These are phyloP conservation scores for Eurytoma californica DNA, from an alignment of 2,888 invertebrate genomes.

Conservation along the genomic window DNA sequence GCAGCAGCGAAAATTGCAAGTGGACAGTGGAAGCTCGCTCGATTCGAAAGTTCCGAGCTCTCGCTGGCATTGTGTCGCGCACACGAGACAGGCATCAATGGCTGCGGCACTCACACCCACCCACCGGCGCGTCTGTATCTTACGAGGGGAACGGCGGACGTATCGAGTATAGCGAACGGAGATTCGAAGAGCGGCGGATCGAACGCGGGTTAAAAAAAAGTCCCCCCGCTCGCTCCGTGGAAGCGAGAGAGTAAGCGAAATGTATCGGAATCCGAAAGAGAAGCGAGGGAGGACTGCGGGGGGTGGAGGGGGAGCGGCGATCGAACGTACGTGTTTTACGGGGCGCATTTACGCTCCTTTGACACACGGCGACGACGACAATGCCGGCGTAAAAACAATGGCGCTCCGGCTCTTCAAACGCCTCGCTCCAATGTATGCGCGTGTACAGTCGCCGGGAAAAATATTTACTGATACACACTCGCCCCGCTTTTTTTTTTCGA, in stretches of 20 bases:
- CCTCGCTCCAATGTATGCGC: slow-evolving; percentile 49
- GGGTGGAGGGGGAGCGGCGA: not conserved
- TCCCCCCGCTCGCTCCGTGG: too few species aligned
- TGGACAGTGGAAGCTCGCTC: slow-evolving; percentile 6
- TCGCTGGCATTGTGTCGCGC: slow-evolving; percentile 12
- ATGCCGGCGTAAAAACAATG: slow-evolving; percentile 58
- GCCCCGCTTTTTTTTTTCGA: not conserved
- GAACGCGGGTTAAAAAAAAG: not conserved
- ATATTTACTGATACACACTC: slow-evolving; percentile 45
- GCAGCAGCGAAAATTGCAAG: not conserved
- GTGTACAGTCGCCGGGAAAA: slow-evolving; percentile 41
- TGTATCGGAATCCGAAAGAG: slow-evolving; percentile 46
- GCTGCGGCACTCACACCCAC: not conserved
- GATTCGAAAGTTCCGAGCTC: slow-evolving; percentile 15
- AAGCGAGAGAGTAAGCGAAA: slow-evolving; percentile 1
- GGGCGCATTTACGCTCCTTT: slow-evolving; percentile 65
- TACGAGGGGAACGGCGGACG: not conserved
- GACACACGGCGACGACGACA: slow-evolving; percentile 56
- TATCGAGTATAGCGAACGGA: not conserved
- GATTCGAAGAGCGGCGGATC: not conserved
- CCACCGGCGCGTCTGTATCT: not conserved
- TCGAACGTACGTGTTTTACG: slow-evolving; percentile 28
- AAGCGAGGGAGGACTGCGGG: slow-evolving; percentile 3
- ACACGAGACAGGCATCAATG: slow-evolving; percentile 8
- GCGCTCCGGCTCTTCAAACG: slow-evolving; percentile 64